Conservation (phyloP, 2,113 vertebrate species). For the Lepus europaeus region DNA sequence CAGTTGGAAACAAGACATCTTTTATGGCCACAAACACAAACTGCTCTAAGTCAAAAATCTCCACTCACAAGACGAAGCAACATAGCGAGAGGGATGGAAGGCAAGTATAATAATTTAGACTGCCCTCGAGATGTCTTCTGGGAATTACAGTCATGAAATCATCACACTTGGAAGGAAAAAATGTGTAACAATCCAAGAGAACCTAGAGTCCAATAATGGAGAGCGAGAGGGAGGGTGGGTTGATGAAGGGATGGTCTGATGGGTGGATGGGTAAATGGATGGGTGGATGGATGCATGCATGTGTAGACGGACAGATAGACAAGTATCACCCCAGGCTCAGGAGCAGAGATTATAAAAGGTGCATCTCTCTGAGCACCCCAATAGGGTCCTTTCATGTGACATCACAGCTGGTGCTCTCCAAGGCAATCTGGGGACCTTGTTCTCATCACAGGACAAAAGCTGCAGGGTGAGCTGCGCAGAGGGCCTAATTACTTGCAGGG, state of each 20-base stretch:
- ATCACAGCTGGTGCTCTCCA: not conserved
- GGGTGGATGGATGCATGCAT: not conserved
- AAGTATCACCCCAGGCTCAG: slow-evolving; percentile 3
- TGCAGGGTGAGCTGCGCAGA: not conserved
- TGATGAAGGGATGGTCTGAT: not conserved
- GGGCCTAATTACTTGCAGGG: not conserved
- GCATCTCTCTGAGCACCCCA: not conserved
- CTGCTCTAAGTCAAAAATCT: slow-evolving; percentile 2
- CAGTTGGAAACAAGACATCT: not conserved
- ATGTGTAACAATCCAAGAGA: not conserved
- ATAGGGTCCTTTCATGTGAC: not conserved
- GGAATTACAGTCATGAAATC: slow-evolving; percentile 1
- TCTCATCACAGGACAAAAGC: not conserved
- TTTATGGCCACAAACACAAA: slow-evolving; percentile 51
- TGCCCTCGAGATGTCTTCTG: not conserved
- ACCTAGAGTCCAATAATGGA: not conserved
- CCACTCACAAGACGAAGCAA: not conserved
- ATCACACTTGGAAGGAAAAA: not conserved
- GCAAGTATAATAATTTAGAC: not conserved
- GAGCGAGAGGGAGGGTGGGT: not conserved
- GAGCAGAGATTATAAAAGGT: not conserved
- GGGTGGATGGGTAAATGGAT: not conserved
- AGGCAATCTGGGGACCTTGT: not conserved
- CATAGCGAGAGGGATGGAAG: not conserved
- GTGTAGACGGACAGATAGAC: not conserved